These are phyloP conservation scores for Scaptomyza reducta DNA, from an alignment of 2,888 invertebrate genomes.

Conservation along the genomic window DNA sequence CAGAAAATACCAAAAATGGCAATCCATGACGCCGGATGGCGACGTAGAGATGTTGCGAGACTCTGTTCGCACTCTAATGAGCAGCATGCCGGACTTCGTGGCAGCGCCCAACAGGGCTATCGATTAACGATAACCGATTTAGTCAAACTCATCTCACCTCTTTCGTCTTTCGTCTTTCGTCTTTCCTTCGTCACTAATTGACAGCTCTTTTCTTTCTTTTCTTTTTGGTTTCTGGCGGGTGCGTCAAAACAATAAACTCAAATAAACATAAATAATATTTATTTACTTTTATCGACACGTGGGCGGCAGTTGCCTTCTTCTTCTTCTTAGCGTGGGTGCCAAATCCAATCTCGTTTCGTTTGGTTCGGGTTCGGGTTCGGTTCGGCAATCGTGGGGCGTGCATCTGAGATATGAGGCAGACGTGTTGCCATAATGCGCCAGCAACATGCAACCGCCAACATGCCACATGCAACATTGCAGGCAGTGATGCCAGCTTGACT, in stretches of 20 bases:
- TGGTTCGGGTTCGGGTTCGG: not conserved
- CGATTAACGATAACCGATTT: slow-evolving; percentile 47
- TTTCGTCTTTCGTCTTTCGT: not conserved
- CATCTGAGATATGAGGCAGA: slow-evolving; percentile 60
- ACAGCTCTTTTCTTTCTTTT: slow-evolving; percentile 18
- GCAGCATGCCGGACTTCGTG: slow-evolving; percentile 40
- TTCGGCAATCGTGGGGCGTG: slow-evolving; percentile 64
- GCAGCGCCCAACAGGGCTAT: slow-evolving; percentile 53
- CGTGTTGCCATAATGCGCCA: slow-evolving; percentile 66
- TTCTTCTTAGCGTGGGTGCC: slow-evolving; percentile 36
- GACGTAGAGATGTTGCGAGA: slow-evolving; percentile 28
- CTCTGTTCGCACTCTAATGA: slow-evolving; percentile 61
- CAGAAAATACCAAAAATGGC: slow-evolving; percentile 83
- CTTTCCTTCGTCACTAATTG: slow-evolving; percentile 36
- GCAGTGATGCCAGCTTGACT: slow-evolving; percentile 42
- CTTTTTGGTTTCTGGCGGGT: slow-evolving; percentile 5
- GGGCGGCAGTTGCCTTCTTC: slow-evolving; percentile 25
- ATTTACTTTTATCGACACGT: slow-evolving; percentile 50
- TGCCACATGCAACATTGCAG: slow-evolving; percentile 43
- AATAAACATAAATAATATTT: slow-evolving; percentile 68
- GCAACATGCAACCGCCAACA: slow-evolving; percentile 50
- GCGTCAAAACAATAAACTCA: slow-evolving; percentile 44
- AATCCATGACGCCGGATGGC: slow-evolving; percentile 65
- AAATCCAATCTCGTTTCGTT: slow-evolving; percentile 5
- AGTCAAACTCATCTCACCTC: slow-evolving; percentile 10